Conservation (phyloP, 2,797 vertebrate genomes). For the Microtus obscurus region DNA sequence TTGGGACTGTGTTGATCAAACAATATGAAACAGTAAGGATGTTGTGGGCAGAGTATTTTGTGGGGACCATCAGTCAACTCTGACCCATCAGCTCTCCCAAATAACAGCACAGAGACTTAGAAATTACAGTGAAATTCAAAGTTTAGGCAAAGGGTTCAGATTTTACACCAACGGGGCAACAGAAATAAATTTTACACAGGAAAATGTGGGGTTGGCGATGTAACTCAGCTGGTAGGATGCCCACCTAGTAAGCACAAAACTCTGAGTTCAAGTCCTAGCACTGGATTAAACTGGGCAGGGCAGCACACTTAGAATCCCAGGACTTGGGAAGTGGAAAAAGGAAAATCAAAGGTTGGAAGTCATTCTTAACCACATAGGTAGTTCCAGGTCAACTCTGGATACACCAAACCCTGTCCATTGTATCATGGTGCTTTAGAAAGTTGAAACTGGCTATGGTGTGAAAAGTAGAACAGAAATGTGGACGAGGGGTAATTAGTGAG, state of each 20-base stretch:
- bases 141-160: background rate
- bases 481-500: background rate
- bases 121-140: background rate
- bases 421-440: background rate
- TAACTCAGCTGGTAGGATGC: no score
- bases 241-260: no score
- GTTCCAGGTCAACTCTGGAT: background rate
- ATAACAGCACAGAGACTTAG: no score
- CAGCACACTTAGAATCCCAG: background rate
- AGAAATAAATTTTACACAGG: slow-evolving; percentile 2
- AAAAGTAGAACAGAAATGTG: background rate
- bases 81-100: no score
- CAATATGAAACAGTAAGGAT: background rate
- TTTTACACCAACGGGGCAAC: background rate
- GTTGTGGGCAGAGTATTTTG: background rate
- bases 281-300: background rate
- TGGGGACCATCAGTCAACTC: no score
- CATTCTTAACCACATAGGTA: background rate
- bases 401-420: background rate
- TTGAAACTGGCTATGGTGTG: background rate
- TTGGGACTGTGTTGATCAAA: background rate
- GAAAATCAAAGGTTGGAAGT: background rate
- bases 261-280: background rate
- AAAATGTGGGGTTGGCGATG: background rate
- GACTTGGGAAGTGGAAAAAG: background rate